Evolutionary conservation across 2,113 vertebrate species (phyloP), one percentile per base, ranked within the genome.

Genomic region (Cinclus mexicanus): DNA sequence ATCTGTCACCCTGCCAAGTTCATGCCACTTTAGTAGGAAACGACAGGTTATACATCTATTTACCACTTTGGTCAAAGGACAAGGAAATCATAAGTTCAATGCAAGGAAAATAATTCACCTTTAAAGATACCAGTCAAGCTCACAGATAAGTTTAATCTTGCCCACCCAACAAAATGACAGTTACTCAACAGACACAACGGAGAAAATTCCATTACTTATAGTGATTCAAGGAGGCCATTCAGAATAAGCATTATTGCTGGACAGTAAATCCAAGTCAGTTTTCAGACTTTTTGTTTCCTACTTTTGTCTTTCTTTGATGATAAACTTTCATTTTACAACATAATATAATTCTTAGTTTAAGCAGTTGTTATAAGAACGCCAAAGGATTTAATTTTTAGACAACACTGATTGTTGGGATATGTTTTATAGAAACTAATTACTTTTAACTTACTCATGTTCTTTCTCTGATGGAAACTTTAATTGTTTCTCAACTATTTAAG

Each of bases 401-500:
- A 94, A 82, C 74, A 84, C 13, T 82, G 74, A 87, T 94, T 50
- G 11, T 84, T 89, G 18, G 83, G 69, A 67, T 83, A 57, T 35
- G 56, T 87, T 93, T 87, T 89, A 64, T 35, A 87, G 70, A 79
- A 94, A 91, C 44, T 89, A 39, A 75, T 95, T 87, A 59, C 42
- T 93, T 93, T 89, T 89, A 84, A 87, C 56, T 84, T 96, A 78
- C 65, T 81, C 52, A 22, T 82, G 41, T 71, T 91, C 61, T 78
- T 90, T 76, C 57, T 90, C 49, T 93, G 65, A 91, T 64, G 35
- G 70, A 79, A 95, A 79, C 14, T 81, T 82, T 71, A 94, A 78
- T 94, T 89, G 87, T 91, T 94, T 87, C 57, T 94, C 61, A 69
- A 47, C 47, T 69, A 57, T 79, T 94, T 87, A 44, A 89, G 87